phyloP scores from a whole-genome alignment of 2,888 invertebrate species.

The Bugulina stolonifera region DNA sequence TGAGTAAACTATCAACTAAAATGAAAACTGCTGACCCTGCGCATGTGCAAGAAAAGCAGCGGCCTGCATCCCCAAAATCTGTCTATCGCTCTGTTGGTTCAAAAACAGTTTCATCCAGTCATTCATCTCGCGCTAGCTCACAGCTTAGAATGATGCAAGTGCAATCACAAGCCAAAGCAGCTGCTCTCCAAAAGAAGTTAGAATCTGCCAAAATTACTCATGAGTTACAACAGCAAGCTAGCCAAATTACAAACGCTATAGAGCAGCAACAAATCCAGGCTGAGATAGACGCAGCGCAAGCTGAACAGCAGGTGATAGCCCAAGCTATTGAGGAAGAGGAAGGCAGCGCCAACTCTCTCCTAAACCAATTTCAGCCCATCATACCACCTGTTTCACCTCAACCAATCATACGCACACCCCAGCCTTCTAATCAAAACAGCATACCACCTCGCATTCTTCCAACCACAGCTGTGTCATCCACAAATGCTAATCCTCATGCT shows the following conservation, averaged over 20 bases:
- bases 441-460: not conserved
- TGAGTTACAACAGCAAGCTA: not conserved
- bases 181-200: not conserved
- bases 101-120: not conserved
- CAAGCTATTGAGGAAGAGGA: conserved; percentile 14
- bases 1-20: conserved; percentile 10
- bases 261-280: conserved; percentile 12
- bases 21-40: not conserved
- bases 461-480: not conserved
- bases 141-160: conserved; percentile 15
- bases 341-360: not conserved
- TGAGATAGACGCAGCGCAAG: conserved; percentile 6
- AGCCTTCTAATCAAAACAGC: not conserved
- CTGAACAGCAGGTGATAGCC: not conserved
- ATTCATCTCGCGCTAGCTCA: not conserved
- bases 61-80: not conserved
- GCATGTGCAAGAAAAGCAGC: not conserved
- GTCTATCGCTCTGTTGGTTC: not conserved
- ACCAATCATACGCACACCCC: not conserved
- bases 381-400: not conserved
- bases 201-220: not conserved
- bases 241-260: not conserved
- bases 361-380: not conserved
- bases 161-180: conserved; percentile 1
- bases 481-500: not conserved